Conservation (phyloP, 1,140 invertebrate genomes). For the Atta cephalotes region DNA sequence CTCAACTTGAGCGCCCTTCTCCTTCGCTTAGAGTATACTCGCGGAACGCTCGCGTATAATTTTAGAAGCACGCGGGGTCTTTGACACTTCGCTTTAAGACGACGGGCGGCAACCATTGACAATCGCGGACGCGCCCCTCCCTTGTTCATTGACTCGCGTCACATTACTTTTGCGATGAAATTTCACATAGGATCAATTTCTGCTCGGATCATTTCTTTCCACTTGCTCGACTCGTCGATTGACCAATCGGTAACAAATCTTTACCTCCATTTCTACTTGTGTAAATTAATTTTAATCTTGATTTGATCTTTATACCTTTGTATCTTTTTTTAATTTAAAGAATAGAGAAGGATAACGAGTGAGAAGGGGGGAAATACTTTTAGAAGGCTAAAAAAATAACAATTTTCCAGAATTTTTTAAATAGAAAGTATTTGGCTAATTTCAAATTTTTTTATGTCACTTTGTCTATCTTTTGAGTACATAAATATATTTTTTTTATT, state of each 20-base stretch:
- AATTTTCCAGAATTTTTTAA: too few relatives aligned
- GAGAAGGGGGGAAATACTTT: background rate
- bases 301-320: background rate
- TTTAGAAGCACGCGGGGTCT: constrained; percentile 69
- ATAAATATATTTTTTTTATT: too few relatives aligned
- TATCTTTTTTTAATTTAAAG: background rate
- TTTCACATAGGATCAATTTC: constrained; percentile 3
- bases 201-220: background rate
- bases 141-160: constrained; percentile 58
- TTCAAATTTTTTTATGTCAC: too few relatives aligned
- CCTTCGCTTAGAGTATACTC: constrained; percentile 51
- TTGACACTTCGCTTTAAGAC: constrained; percentile 69
- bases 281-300: too few relatives aligned
- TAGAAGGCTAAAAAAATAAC: too few relatives aligned
- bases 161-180: background rate
- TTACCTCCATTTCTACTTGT: background rate
- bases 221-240: background rate
- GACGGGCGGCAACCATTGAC: constrained; percentile 60
- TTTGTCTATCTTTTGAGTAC: too few relatives aligned
- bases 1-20: constrained; percentile 63
- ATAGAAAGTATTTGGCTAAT: too few relatives aligned
- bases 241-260: background rate
- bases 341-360: background rate
- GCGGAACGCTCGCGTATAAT: constrained; percentile 63
- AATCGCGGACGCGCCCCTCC: constrained; percentile 36